Base-by-base conservation (phyloP, 2,888 invertebrate species). In the Tipula helvola region DNA sequence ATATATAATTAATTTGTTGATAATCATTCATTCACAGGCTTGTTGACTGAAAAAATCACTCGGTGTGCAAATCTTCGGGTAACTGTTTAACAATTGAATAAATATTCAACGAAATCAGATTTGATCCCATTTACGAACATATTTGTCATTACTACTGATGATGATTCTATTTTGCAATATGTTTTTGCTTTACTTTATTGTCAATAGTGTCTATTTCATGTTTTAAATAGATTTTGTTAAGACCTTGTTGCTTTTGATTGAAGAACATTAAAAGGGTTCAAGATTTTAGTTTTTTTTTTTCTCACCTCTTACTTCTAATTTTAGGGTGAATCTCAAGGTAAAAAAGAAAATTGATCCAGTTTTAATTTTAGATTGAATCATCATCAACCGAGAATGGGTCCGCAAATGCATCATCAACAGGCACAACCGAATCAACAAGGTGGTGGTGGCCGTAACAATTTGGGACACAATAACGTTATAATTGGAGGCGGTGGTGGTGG, bases 91-190 rank as follows among this genome's bases (percentile, higher is more conserved):
- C 57, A 18, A 57, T 52, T 10, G 28, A 71, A 71, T 28, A 71
- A 71, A 18, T 57, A 57, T 5, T 57, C 16, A 16, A 57, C 16
- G 16, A 57, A 57, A 71, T 28, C 18, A 28, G 71, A 71, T 71
- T 52, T 52, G 16, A 52, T 16, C 16, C 16, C 16, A 2, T 52
- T 52, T 7, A 18, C 3, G 52, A 52, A 16, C 86, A 87, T 71
- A 87, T 87, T 87, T 87, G 87, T 87, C 87, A 87, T 87, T 87
- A 85, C 86, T 86, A 87, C 86, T 87, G 87, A 87, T 86, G 87
- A 87, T 86, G 36, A 87, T 85, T 44, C 44, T 42, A 16, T 4
- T 85, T 41, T 42, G 1, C 39, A 36, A 4, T 28, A 28, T 71
- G 28, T 71, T 28, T 71, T 86, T 87, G 87, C 42, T 52, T 57